Base-by-base conservation (phyloP, 2,113 vertebrate species). In the Tupaia chinensis region DNA sequence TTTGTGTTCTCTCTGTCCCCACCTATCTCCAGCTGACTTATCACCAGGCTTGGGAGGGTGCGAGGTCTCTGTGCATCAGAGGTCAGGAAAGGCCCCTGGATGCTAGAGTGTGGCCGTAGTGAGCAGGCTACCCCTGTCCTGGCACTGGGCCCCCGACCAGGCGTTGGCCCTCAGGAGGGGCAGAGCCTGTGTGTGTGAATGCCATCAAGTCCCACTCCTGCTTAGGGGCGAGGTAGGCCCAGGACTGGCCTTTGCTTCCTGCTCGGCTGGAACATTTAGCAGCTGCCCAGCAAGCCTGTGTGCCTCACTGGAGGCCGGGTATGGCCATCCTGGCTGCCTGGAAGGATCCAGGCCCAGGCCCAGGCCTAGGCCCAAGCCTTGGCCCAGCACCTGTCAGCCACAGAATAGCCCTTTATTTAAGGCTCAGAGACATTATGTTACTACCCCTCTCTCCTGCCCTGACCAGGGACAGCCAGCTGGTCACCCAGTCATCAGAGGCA, bases 181-280 rank as follows among this genome's bases (percentile, higher is more conserved):
- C 68, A 17, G 56, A 0, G 12, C 44, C 77, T 72, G 63, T 11
- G 66, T 11, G 66, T 11, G 0, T 9, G 27, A 19, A 29, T 7
- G 34, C 32, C 72, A 60, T 60, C 20, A 5, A 17, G 9, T 11
- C 29, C 12, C 5, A 20, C 17, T 7, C 53, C n/a, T 17, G 5
- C 9, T 8, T 4, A 11, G 9, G 29, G 25, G 6, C 7, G 25
- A 60, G 63, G 44, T 25, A 19, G 7, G 9, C 27, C 3, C 20
- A 66, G 12, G 0, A 1, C 17, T 17, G 13, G 14, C n/a, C 10
- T 1, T 44, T 0, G 0, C 23, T 2, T 2, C 34, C 61, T 5
- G 20, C 1, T 11, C 3, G 7, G 2, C 19, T 4, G 8, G 3
- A 7, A n/a, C 19, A 2, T 10, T 56, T 3, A 0, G 17, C 6